Base-by-base conservation (phyloP, 2,113 vertebrate genomes). In the Cichladusa arquata region DNA sequence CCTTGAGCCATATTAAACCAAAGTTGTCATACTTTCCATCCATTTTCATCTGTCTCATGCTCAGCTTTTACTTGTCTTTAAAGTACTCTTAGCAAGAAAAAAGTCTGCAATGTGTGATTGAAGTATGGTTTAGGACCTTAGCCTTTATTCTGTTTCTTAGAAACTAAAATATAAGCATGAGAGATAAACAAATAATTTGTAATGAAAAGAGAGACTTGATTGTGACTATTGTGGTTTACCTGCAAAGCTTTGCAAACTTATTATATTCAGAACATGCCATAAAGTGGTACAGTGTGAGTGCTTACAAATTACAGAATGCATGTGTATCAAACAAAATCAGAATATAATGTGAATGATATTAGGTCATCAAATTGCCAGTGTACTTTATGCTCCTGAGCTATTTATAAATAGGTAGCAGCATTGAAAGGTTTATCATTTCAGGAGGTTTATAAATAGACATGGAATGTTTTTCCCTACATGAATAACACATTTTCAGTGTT, bases 21-120 rank as follows among this genome's bases (percentile, higher is more conserved):
- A 92, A 81, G 84, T 44, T 94, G 93, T 96, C 90, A 93, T 87
- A 93, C 38, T 95, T 96, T 93, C 81, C 87, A 81, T 87, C 25
- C 54, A 28, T 87, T 96, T 88, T 92, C 64, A 81, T 94, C 33
- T 84, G 61, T 88, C 73, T 92, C 51, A 58, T 51, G 44, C 24
- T 84, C 29, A 87, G 56, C 50, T 73, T 88, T 92, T 74, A 69
- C 38, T 95, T 81, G 60, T 74, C 20, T 76, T 91, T 78, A 80
- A 92, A 80, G 19, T 3, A 12, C 19, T 83, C 44, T 45, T 36
- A 77, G 61, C 24, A 69, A 67, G 47, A 74, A 90, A 79, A 81
- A 40, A 33, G 12, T 58, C 69, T 69, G 15, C 18, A 70, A 11
- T 36, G 34, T 47, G 11, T 58, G 74, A 82, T 56, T 3, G 6